phyloP scores from a whole-genome alignment of 2,888 invertebrate species.

The Adelphocoris suturalis region DNA sequence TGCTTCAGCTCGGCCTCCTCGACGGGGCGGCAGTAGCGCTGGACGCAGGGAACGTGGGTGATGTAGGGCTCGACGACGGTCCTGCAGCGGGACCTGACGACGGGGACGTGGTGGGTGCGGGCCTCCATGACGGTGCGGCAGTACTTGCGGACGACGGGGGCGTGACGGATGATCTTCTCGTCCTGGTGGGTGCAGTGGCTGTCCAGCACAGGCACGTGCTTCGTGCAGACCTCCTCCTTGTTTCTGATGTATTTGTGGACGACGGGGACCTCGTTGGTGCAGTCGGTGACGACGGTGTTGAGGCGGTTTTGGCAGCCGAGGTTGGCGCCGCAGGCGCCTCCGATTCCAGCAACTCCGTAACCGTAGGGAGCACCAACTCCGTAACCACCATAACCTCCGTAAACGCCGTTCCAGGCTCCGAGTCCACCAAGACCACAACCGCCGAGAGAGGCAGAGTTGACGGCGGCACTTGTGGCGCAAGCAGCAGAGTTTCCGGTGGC shows the following conservation, averaged over 20 bases:
- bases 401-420: background rate
- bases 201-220: slow-evolving; percentile 71
- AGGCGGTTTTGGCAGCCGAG: slow-evolving; percentile 48
- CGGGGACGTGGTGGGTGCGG: slow-evolving; percentile 72
- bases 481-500: background rate
- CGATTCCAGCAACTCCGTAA: background rate
- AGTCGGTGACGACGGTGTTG: slow-evolving; percentile 68
- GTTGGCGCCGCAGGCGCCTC: slow-evolving; percentile 41
- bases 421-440: slow-evolving; percentile 21
- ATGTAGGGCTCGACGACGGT: slow-evolving; percentile 74
- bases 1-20: slow-evolving; percentile 72
- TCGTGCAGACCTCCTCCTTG: slow-evolving; percentile 72
- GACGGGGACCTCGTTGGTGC: slow-evolving; percentile 71
- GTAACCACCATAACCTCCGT: background rate
- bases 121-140: slow-evolving; percentile 71
- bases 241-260: slow-evolving; percentile 69
- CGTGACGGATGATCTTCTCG: slow-evolving; percentile 68
- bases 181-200: slow-evolving; percentile 59
- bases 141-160: slow-evolving; percentile 71
- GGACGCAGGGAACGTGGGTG: slow-evolving; percentile 71
- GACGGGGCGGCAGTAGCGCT: slow-evolving; percentile 72
- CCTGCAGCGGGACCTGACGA: slow-evolving; percentile 69
- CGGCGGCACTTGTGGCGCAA: slow-evolving; percentile 5
- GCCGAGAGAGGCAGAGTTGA: slow-evolving; percentile 20
- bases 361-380: background rate